Evolutionary conservation across 2,797 vertebrate genomes (phyloP), one percentile per base, ranked within the genome.

Genomic region (Synanceia verrucosa): DNA sequence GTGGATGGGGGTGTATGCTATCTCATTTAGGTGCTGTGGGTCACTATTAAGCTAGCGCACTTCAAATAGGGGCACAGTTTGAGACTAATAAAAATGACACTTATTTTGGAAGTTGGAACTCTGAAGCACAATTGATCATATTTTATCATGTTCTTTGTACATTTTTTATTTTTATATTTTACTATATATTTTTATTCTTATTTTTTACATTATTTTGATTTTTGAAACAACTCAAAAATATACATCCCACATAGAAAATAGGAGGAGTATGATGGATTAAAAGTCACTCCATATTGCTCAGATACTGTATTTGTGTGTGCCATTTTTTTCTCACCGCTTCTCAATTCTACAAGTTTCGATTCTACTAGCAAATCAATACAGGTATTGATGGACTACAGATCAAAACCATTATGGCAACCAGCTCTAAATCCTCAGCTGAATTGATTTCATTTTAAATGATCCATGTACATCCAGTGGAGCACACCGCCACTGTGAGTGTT

Each of bases 401-500:
- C 88, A 86, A 91, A 94, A 86, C 88, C 85, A 91, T 91, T 91
- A 91, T 65, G 67, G 89, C 80, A 63, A 89, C 86, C 83, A 81
- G 88, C 74, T 86, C 81, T 92, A 92, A 92, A 92, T 93, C 89
- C 84, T 91, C 91, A 83, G 82, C 63, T 82, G 86, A 92, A 93
- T 91, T 92, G 90, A 94, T 94, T 92, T 91, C 73, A 89, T 92
- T 92, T 89, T 65, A 92, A 92, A 91, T 92, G 92, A 94, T 93
- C 90, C 91, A 89, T 91, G 90, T 83, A 73, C 84, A 70, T 88
- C 81, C 78, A 79, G 76, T 46, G 81, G 80, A 88, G 87, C 86
- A 75, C 82, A 13, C 73, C 61, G 51, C 70, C 74, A 16, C 73
- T 72, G 84, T 77, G 78, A 89, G 86, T 88, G 89, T 92, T 93